These are phyloP conservation scores for Coremacera marginata DNA, from an alignment of 2,888 invertebrate genomes.

Conservation along the genomic window DNA sequence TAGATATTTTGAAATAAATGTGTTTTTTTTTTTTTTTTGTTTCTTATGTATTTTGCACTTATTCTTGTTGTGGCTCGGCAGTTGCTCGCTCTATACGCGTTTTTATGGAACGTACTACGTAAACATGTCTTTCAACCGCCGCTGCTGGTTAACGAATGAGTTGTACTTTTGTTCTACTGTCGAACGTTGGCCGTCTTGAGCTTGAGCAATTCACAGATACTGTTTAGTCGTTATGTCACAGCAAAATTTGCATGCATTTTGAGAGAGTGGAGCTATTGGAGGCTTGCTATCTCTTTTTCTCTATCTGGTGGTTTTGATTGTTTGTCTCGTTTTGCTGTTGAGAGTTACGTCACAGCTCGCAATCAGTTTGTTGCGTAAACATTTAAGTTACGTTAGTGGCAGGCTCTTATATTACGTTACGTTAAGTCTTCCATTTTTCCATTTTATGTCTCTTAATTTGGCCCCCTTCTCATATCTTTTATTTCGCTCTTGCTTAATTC, in stretches of 20 bases:
- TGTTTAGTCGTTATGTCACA: slow-evolving; percentile 33
- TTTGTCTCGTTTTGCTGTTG: not conserved
- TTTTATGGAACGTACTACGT: slow-evolving; percentile 1
- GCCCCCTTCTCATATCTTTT: not conserved
- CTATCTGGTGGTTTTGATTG: not conserved
- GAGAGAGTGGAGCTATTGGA: too few species aligned
- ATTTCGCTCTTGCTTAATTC: not conserved
- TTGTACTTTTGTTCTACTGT: slow-evolving; percentile 1
- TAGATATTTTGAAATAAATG: slow-evolving; percentile 38
- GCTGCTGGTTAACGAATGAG: slow-evolving; percentile 61
- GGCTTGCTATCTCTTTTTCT: too few species aligned
- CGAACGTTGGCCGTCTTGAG: slow-evolving; percentile 8
- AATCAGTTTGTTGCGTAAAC: too few species aligned
- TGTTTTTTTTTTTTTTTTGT: slow-evolving; percentile 42
- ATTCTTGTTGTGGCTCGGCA: slow-evolving; percentile 34
- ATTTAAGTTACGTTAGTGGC: too few species aligned
- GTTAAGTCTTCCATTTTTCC: not conserved
- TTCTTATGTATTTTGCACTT: slow-evolving; percentile 11
- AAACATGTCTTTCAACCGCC: slow-evolving; percentile 55
- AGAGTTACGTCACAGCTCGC: slow-evolving; percentile 26
- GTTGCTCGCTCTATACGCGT: slow-evolving; percentile 42
- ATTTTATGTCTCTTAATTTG: not conserved
- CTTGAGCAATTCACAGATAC: not conserved
- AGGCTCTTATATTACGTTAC: too few species aligned
- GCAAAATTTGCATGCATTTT: too few species aligned